Conservation (phyloP, 2,113 vertebrate species). For the Seriola quinqueradiata region DNA sequence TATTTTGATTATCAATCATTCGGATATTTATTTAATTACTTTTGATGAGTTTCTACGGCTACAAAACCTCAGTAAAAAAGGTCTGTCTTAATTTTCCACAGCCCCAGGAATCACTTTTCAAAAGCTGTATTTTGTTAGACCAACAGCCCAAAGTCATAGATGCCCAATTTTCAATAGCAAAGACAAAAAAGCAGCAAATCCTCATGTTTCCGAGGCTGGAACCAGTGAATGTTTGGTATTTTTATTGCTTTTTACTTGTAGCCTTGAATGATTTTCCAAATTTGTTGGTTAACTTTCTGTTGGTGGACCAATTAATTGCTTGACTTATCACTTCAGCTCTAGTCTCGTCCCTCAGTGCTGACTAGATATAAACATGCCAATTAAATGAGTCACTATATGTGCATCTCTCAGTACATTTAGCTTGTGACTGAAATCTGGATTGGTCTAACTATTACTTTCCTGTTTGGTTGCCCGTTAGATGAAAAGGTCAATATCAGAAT, state of each 20-base stretch:
- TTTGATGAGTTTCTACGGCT: no score
- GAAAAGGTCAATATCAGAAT: no score
- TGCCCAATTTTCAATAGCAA: not conserved
- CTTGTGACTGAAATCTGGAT: no score
- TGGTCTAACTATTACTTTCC: no score
- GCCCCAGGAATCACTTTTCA: not conserved
- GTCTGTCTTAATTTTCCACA: not conserved
- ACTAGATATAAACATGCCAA: no score
- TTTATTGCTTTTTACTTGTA: no score
- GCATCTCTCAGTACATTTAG: no score
- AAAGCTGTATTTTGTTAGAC: not conserved
- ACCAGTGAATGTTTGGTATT: not conserved
- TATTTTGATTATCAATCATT: not conserved
- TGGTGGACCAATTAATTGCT: not conserved
- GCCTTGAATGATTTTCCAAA: not conserved
- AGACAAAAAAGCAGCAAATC: not conserved
- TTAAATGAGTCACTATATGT: no score
- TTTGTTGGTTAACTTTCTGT: not conserved
- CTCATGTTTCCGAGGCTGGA: not conserved
- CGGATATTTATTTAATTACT: not conserved
- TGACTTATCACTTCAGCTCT: not conserved
- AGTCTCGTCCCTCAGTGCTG: no score
- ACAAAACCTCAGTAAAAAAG: no score
- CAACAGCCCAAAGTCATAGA: not conserved
- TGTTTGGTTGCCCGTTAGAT: no score